phyloP scores from a whole-genome alignment of 2,113 vertebrate genomes.

The Crotalus helleri region DNA sequence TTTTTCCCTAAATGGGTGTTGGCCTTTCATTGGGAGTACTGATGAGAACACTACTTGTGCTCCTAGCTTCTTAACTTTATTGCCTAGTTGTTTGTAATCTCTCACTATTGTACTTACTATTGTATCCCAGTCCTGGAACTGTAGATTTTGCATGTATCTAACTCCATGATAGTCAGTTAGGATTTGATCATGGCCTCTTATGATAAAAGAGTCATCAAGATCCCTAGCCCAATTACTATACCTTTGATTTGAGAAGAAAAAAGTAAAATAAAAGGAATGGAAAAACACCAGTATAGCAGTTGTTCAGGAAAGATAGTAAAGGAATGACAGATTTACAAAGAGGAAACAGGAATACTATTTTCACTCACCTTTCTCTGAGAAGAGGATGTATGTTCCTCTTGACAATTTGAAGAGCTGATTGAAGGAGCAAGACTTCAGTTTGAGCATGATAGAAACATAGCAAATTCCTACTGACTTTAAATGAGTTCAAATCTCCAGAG shows the following conservation, averaged over 20 bases:
- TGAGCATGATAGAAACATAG: background rate
- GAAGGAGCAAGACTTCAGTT: background rate
- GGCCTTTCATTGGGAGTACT: no score
- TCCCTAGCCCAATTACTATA: background rate
- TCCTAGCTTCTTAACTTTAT: no score
- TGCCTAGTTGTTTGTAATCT: no score
- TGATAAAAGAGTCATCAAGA: background rate
- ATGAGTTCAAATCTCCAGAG: background rate
- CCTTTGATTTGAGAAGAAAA: background rate
- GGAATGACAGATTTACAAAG: background rate
- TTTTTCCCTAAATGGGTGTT: no score
- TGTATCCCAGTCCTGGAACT: constrained; percentile 15
- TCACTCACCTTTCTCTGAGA: background rate
- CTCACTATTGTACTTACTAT: no score
- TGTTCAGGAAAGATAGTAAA: background rate
- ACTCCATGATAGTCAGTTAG: background rate
- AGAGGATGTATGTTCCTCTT: background rate
- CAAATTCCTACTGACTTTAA: background rate
- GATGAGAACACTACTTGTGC: no score
- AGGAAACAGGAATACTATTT: background rate
- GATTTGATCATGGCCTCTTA: background rate
- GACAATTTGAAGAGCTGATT: background rate
- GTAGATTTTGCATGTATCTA: background rate
- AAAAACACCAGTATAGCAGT: background rate
- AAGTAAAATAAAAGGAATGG: background rate